Base-by-base conservation (phyloP, 2,113 vertebrate genomes). In the Brachypodius melanocephalos region DNA sequence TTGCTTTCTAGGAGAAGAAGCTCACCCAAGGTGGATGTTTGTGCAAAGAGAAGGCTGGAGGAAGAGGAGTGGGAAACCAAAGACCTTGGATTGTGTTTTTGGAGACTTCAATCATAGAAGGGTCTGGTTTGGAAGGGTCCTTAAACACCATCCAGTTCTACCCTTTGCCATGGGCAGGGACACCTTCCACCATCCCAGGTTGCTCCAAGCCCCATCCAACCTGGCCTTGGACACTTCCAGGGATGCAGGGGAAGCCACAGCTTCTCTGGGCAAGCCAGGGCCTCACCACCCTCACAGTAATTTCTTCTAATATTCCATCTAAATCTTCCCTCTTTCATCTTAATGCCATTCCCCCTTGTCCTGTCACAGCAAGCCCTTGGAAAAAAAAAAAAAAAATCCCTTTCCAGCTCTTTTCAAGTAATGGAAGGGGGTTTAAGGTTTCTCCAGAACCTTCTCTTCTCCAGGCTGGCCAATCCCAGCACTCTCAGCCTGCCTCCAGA, bases 101-200 rank as follows among this genome's bases (percentile, higher is more conserved):
- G 26, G 38, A 67, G 52, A 49, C 7, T 62, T 52, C 22, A 75
- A 2, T 22, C 25, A 42, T 6, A 9, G n/a, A 66, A 45, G 17
- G 8, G 15, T 34, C 67, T 52, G 29, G 5, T 5, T n/a, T 45
- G 32, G 26, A 73, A 58, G 16, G 7, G 24, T 54, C 46, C 3
- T 26, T 31, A 17, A 54, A 67, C 2, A 2, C 3, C 40, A 54
- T 4, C 14, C 24, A 31, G 6, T 42, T 68, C 78, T 20, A 34
- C 0, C 0, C 12, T 2, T 9, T 40, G 19, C 24, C 24, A 40
- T n/a, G 24, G 17, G 1, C 45, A 89, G n/a, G 17, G 4, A 34
- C n/a, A 34, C 5, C 14, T 75, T 13, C 25, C 69, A 18, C 29
- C 10, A 1, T 2, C 13, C 42, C 48, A 57, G 34, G 3, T 1